Evolutionary conservation across 2,797 vertebrate genomes (phyloP), one percentile per base, ranked within the genome.

Genomic region (Pterois miles): DNA sequence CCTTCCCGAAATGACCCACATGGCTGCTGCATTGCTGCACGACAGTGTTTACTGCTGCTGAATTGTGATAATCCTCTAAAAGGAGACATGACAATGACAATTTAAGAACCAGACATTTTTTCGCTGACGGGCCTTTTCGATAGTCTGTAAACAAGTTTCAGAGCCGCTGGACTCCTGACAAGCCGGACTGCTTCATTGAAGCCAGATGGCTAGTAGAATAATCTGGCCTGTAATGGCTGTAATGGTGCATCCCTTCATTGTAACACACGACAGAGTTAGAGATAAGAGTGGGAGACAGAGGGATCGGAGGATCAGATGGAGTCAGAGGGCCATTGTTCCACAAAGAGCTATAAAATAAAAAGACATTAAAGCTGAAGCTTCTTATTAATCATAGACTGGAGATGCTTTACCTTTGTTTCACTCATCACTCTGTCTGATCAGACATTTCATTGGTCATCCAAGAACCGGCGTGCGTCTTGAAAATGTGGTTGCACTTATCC

Each of bases 401-500:
- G 27, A 13, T 50, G 11, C 71, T 69, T 84, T 58, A 72, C 43
- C 65, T 72, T 71, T 27, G 16, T 63, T 72, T 89, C 71, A 69
- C 25, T 81, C 64, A 36, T 80, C 64, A 20, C 68, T 76, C 67
- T 52, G 38, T 81, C 75, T 64, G 73, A 65, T 80, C 81, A 58
- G 53, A 69, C 65, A 29, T 65, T 40, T 70, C 13, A 6, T 20
- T 74, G 62, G 58, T 82, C 71, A 72, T 77, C 56, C 64, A 33
- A 81, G 64, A 64, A 23, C 59, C 70, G 60, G 68, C 71, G 65
- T 67, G 70, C 34, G 52, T 80, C 71, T 78, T 40, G 57, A 76
- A 86, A 90, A 92, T 85, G 75, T 90, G 92, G 72, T 89, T 71
- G 82, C 84, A 90, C 86, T 92, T 91, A 90, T 81, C 74, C 68